Percentiles rank a stretch among this genome's conserved stretches.
Evolutionary conservation across 2,797 vertebrate species (phyloP).

Genomic region (Argya squamiceps): DNA sequence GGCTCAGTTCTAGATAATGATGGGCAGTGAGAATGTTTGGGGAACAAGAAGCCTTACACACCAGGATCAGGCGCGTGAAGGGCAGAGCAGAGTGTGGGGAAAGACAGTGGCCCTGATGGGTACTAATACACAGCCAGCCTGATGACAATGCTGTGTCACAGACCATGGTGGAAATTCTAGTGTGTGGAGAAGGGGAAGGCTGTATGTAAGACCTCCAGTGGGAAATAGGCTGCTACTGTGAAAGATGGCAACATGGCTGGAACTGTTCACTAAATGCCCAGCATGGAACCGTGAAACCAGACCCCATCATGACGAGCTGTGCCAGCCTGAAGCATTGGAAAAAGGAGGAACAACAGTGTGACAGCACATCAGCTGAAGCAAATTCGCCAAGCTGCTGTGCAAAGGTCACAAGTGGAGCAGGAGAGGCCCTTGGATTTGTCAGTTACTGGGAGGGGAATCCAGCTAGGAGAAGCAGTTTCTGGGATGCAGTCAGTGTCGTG

Average conservation of each 20-base stretch:
- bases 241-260: neutral
- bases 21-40: neutral
- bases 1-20: neutral
- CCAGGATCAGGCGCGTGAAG: neutral
- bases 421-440: neutral
- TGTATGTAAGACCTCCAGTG: neutral
- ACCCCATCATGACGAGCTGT: neutral
- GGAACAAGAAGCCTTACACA: neutral
- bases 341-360: neutral
- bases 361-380: neutral
- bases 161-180: neutral
- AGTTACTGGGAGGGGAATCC: neutral
- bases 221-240: rapidly evolving
- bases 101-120: neutral
- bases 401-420: neutral
- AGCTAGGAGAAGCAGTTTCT: neutral
- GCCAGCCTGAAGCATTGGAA: neutral
- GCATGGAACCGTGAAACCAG: neutral
- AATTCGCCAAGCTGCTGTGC: neutral
- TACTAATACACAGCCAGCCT: neutral
- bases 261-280: neutral
- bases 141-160: neutral
- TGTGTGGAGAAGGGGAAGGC: neutral
- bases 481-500: neutral
- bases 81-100: neutral